Percentiles rank a stretch among this genome's conserved stretches.
Conservation (phyloP, 1,140 invertebrate species). For the Drosophila santomea region DNA sequence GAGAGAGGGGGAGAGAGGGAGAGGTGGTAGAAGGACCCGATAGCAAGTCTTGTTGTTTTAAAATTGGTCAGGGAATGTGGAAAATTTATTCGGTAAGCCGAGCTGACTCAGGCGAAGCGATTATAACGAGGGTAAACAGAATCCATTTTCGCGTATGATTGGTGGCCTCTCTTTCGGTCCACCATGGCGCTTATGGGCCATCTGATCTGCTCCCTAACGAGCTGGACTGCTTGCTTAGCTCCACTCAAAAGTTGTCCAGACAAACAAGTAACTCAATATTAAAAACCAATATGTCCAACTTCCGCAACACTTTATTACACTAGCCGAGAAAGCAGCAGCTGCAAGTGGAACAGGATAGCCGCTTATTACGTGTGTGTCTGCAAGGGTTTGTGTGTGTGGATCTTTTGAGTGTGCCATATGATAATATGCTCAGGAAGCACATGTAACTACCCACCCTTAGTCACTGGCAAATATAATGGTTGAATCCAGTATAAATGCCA, state of each 20-base stretch:
- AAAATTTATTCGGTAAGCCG: conserved; percentile 75
- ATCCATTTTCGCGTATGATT: conserved; percentile 81
- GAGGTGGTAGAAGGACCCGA: not conserved
- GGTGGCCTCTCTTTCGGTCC: conserved; percentile 49
- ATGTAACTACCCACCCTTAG: conserved; percentile 20
- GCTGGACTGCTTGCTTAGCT: conserved; percentile 34
- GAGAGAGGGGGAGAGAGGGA: not conserved
- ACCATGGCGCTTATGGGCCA: conserved; percentile 16
- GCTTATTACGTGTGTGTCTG: conserved; percentile 37
- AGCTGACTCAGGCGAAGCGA: conserved; percentile 78
- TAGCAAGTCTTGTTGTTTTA: conserved; percentile 71
- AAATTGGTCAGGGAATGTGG: conserved; percentile 55
- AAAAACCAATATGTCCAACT: conserved; percentile 77
- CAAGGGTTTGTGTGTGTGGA: not conserved
- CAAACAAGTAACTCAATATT: conserved; percentile 80
- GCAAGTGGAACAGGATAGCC: conserved; percentile 44
- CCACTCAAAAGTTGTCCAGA: conserved; percentile 48
- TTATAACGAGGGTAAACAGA: conserved; percentile 82
- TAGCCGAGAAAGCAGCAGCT: conserved; percentile 22
- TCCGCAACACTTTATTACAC: conserved; percentile 60
- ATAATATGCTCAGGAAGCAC: conserved; percentile 42
- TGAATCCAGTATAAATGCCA: not conserved
- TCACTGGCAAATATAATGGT: conserved; percentile 13
- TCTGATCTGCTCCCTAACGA: conserved; percentile 45
- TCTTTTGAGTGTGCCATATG: conserved; percentile 30